These are phyloP conservation scores for Torymus aiolomorphi DNA, from an alignment of 2,888 invertebrate genomes.

Conservation along the genomic window DNA sequence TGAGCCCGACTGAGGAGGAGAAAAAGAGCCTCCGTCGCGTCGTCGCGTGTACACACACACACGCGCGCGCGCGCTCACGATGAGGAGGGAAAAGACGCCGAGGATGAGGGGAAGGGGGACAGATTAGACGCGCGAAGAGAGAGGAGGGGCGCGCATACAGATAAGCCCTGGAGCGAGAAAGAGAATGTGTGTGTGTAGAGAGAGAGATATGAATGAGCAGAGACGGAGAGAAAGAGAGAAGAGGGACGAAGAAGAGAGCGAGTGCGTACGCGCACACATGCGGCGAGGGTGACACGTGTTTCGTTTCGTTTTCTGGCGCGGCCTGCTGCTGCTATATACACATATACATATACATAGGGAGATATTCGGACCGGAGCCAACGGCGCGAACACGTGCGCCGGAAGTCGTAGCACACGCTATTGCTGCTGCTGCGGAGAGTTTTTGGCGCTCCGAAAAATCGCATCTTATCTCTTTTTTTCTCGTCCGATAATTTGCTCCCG, in stretches of 20 bases:
- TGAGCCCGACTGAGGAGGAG: slow-evolving; percentile 22
- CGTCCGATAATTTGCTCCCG: too few relatives aligned
- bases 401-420: too few relatives aligned
- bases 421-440: too few relatives aligned
- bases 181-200: neutral
- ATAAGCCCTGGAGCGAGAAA: slow-evolving; percentile 9
- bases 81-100: neutral
- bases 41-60: neutral
- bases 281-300: slow-evolving; percentile 35
- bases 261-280: neutral
- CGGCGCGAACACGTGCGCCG: slow-evolving; percentile 41
- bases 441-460: too few relatives aligned
- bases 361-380: too few relatives aligned
- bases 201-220: slow-evolving; percentile 35
- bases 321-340: neutral
- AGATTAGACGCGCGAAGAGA: slow-evolving; percentile 17
- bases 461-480: too few relatives aligned
- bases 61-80: neutral
- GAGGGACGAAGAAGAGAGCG: neutral
- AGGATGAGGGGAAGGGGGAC: neutral
- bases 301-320: slow-evolving; percentile 24
- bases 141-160: slow-evolving; percentile 11
- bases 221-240: neutral
- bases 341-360: too few relatives aligned
- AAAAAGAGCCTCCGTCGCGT: neutral